These are phyloP conservation scores for Carcharodon carcharias DNA, from an alignment of 2,797 vertebrate genomes.

Conservation along the genomic window DNA sequence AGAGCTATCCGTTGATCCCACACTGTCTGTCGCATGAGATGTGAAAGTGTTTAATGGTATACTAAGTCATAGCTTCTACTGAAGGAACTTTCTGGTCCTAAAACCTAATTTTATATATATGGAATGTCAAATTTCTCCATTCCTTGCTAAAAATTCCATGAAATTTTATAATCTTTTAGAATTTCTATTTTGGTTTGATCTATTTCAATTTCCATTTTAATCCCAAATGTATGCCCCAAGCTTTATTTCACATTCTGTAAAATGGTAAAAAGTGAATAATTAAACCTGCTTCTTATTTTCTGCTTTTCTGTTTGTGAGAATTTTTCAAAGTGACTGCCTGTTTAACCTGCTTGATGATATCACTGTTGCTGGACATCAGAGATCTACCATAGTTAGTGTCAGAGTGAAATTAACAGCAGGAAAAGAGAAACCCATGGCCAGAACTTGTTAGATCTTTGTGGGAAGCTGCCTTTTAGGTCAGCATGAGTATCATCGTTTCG, in stretches of 20 bases:
- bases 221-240: not conserved
- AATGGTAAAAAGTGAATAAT: not conserved
- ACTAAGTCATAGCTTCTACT: not conserved
- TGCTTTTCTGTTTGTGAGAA: not conserved
- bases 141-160: not conserved
- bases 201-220: not conserved
- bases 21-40: not conserved
- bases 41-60: not conserved
- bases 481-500: not conserved
- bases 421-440: not conserved
- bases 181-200: not conserved
- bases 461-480: not conserved
- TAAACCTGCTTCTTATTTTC: not conserved
- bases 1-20: not conserved
- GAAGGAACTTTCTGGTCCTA: not conserved
- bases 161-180: not conserved
- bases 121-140: not conserved
- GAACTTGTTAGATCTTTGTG: not conserved
- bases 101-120: not conserved
- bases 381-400: not conserved
- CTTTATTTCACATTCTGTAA: not conserved
- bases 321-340: not conserved
- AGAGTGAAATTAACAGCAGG: not conserved
- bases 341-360: not conserved
- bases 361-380: not conserved